These are phyloP conservation scores for Drosophila rhopaloa DNA, from an alignment of 1,140 invertebrate genomes.

Conservation along the genomic window DNA sequence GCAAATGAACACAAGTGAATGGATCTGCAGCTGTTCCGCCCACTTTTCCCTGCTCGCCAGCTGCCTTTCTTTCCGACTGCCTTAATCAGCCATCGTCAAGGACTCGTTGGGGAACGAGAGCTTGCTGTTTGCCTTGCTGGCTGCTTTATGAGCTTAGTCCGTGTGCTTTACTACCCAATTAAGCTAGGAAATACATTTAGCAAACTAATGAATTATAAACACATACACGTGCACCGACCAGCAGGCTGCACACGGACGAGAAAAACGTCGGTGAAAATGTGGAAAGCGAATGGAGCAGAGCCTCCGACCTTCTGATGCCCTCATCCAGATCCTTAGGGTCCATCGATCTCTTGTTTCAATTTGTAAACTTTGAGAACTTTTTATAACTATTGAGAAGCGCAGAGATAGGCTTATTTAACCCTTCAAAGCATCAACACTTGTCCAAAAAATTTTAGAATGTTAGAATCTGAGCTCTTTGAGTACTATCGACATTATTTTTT, in stretches of 20 bases:
- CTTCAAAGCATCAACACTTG: too few relatives aligned
- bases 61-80: constrained; percentile 27
- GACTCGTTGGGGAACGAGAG: constrained; percentile 4
- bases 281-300: not conserved
- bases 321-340: not conserved
- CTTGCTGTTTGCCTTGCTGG: constrained; percentile 46
- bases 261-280: not conserved
- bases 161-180: constrained; percentile 68
- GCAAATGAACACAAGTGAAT: constrained; percentile 9
- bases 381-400: too few relatives aligned
- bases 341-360: too few relatives aligned
- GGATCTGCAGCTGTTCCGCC: constrained; percentile 12
- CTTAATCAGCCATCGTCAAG: constrained; percentile 49
- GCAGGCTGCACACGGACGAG: not conserved
- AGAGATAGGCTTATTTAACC: too few relatives aligned
- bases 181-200: constrained; percentile 75
- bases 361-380: too few relatives aligned
- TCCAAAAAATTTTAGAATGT: too few relatives aligned
- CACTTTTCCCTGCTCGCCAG: constrained; percentile 4
- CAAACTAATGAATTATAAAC: constrained; percentile 78
- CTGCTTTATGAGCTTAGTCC: constrained; percentile 65
- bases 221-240: constrained; percentile 26
- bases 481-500: too few relatives aligned
- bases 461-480: too few relatives aligned
- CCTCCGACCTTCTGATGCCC: constrained; percentile 10